Conservation (phyloP, 2,797 vertebrate species). For the Pseudocheirus occidentalis region DNA sequence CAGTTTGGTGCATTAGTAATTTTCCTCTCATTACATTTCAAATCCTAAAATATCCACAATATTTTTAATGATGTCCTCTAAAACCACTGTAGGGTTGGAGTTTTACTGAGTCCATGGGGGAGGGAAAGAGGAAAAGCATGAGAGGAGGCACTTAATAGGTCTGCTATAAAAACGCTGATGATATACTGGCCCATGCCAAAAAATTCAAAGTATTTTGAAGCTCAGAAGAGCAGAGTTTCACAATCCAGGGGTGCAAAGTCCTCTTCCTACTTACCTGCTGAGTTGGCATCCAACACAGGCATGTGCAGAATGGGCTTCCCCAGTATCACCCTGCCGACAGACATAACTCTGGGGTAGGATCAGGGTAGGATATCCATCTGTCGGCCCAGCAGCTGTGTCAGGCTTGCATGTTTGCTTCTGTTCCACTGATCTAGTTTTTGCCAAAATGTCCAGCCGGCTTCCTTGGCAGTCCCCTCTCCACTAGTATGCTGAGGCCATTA, state of each 20-base stretch:
- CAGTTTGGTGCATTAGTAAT: constrained; percentile 76
- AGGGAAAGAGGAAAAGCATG: neutral
- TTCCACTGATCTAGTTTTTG: constrained; percentile 1
- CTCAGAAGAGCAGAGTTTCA: constrained; percentile 16
- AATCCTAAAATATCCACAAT: constrained; percentile 74
- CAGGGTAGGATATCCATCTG: neutral
- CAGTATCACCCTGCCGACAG: neutral
- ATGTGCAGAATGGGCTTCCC: neutral
- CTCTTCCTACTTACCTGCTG: neutral
- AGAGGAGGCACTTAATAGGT: constrained; percentile 4
- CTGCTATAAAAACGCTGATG: constrained; percentile 10
- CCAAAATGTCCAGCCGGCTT: constrained; percentile 21
- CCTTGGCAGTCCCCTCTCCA: constrained; percentile 13
- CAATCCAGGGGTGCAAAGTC: neutral
- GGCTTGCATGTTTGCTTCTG: constrained; percentile 8
- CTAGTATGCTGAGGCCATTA: neutral
- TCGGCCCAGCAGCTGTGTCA: constrained; percentile 1
- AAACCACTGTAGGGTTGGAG: constrained; percentile 56
- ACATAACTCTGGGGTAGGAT: neutral
- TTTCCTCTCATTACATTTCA: constrained; percentile 77
- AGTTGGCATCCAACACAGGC: neutral
- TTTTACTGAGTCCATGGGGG: constrained; percentile 5
- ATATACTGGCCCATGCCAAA: constrained; percentile 40
- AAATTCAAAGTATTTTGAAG: constrained; percentile 47
- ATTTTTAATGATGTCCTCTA: constrained; percentile 65